Evolutionary conservation across 2,113 vertebrate genomes (phyloP).

Genomic region (Microcebus griseorufus): DNA sequence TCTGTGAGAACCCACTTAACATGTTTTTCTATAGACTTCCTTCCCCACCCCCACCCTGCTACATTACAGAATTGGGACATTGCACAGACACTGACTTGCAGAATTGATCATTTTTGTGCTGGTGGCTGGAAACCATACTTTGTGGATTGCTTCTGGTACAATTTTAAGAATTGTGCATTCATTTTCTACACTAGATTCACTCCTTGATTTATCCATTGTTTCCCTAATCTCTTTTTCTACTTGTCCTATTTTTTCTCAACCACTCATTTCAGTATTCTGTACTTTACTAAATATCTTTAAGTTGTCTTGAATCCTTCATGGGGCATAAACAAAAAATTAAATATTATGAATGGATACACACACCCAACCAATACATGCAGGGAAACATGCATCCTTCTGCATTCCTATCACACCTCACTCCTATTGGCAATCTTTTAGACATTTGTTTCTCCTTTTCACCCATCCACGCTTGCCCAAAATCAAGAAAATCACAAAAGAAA

Average conservation of each 20-base stretch:
- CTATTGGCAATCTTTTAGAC: neutral
- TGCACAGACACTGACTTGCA: neutral
- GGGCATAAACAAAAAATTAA: neutral
- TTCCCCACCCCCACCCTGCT: neutral
- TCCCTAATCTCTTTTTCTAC: neutral
- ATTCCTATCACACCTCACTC: neutral
- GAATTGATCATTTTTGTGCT: neutral
- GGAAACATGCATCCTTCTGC: rapidly evolving
- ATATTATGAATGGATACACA: neutral
- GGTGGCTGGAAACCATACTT: neutral
- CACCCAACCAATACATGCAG: neutral
- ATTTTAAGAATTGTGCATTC: neutral
- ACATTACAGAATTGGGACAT: neutral
- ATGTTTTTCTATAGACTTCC: neutral
- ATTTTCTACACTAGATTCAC: neutral
- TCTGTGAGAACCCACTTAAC: neutral
- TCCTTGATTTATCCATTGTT: neutral
- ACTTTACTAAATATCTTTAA: neutral
- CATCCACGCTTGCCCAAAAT: neutral
- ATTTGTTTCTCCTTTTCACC: neutral
- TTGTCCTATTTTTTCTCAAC: neutral
- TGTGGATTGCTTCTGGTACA: neutral
- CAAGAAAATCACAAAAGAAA: neutral
- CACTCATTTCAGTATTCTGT: neutral
- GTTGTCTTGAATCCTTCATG: neutral